Evolutionary conservation across 2,888 invertebrate genomes (phyloP), one percentile per base, ranked within the genome.

Genomic region (Ophioninae sp.): DNA sequence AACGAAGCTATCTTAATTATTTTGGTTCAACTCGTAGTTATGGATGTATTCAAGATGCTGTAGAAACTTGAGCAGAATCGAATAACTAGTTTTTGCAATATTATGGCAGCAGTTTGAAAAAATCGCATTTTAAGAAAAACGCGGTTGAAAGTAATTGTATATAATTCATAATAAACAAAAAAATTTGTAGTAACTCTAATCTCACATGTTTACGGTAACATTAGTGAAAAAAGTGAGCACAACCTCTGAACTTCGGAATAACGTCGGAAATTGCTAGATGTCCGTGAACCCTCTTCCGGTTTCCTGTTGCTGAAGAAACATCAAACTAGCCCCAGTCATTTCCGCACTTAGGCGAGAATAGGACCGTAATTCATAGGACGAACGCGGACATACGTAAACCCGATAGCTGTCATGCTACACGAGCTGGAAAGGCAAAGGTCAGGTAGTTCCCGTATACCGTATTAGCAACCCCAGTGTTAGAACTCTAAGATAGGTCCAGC

Each of bases 251-350:
- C 58, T 13, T 69, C 13, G 22, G 13, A 41, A 68, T 37, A 61
- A 9, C 30, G 30, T 51, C 37, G 7, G 64, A 69, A 51, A 51
- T 44, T 67, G 41, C 41, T 41, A n/a, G 41, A 17, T 72, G 39
- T 51, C 72, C 74, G 59, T 74, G 37, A 22, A 39, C 39, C 65
- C 64, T 82, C 69, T 79, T 75, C 75, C 71, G 79, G 76, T 73
- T 81, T 81, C 69, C 74, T 76, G 81, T 69, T 59, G 72, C 74
- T 84, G 56, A 75, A 30, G 30, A 30, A 78, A 71, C 72, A 76
- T 79, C 73, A 74, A 77, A 77, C 81, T 82, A 84, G 72, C 84
- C 86, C 79, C 83, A 81, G 85, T 75, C 65, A 58, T 84, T 86
- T 85, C 84, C 82, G 79, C 87, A 75, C 81, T 79, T 73, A 77